Evolutionary conservation across 1,140 invertebrate species (phyloP), one percentile per base, ranked within the genome.

Genomic region (Hycleus cichorii): DNA sequence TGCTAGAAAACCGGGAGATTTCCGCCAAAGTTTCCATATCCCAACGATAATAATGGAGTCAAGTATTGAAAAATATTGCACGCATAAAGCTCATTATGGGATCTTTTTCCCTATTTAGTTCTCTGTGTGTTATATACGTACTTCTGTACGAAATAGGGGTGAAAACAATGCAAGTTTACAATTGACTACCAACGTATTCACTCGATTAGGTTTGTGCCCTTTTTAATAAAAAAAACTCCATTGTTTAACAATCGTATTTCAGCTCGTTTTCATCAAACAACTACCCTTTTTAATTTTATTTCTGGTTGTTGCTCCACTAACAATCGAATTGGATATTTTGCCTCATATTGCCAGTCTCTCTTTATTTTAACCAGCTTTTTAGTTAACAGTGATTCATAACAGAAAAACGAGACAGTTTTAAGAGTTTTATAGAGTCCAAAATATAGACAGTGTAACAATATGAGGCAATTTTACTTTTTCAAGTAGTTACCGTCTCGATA

Each of bases 81-180:
- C 46, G 46, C 46, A 47, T 47, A 47, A 12, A 47, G 27, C n/a
- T 24, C 46, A 53, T 53, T 53, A 44, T 44, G 11, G 8, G 10
- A 6, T 32, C 50, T 49, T 11, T 25, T 39, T 39, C 40, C 39
- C 18, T 11, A 7, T 32, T 32, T 32, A 32, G 32, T 27, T 40
- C 24, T 8, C 10, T 9, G 24, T 45, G 45, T 40, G 43, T 3
- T 45, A n/a, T 44, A 44, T 3, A 40, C 40, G 11, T 32, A 32
- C 32, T 32, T 44, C 25, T 45, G 51, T 12, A 45, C 45, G 46
- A 46, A 27, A 32, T 32, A 32, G 32, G 7, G 32, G 4, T 7
- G 32, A 25, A 53, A 53, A 53, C 51, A 53, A 53, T 53, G 51
- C 43, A 46, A 53, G 46, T 45, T 53, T 45, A 42, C 43, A 53